A percentile compares a stretch with the other conserved stretches of the same genome.
Conservation (phyloP, 1,140 invertebrate genomes). For the Linepithema humile region DNA sequence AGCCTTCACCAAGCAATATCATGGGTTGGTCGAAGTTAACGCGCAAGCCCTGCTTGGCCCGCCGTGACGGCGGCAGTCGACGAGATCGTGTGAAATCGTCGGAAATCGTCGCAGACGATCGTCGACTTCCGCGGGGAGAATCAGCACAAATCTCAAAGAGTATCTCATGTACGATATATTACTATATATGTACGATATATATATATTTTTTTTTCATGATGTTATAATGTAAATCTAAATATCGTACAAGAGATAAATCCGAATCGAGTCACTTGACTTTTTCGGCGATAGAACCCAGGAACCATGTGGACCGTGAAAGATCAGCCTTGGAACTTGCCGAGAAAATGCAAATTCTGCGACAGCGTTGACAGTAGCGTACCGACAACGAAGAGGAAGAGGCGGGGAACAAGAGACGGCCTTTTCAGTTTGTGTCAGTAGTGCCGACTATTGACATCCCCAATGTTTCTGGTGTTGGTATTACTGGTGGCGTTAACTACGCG, state of each 20-base stretch:
- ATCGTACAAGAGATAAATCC: background rate
- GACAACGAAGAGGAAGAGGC: slow-evolving; percentile 75
- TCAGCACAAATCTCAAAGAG: background rate
- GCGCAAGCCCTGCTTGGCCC: background rate
- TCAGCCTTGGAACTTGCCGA: slow-evolving; percentile 76
- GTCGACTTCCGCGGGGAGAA: slow-evolving; percentile 18
- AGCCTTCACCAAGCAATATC: slow-evolving; percentile 56
- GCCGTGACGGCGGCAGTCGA: slow-evolving; percentile 39
- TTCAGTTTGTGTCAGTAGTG: slow-evolving; percentile 83
- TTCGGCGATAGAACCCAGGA: slow-evolving; percentile 73
- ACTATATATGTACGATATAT: background rate
- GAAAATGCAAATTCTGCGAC: slow-evolving; percentile 76
- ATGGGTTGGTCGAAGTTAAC: slow-evolving; percentile 47
- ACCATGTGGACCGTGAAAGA: slow-evolving; percentile 68
- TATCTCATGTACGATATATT: slow-evolving; percentile 5
- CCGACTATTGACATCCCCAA: slow-evolving; percentile 65
- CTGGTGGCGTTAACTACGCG: slow-evolving; percentile 4
- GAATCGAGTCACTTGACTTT: slow-evolving; percentile 37
- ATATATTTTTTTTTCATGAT: too few relatives aligned
- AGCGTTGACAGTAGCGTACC: slow-evolving; percentile 71
- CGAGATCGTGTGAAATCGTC: slow-evolving; percentile 28
- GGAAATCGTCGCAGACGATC: slow-evolving; percentile 31
- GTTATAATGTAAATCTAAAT: too few relatives aligned
- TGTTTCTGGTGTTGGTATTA: slow-evolving; percentile 37
- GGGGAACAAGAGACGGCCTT: slow-evolving; percentile 75